phyloP scores from a whole-genome alignment of 2,888 invertebrate species.

The Spatulosminthurus flaviceps region DNA sequence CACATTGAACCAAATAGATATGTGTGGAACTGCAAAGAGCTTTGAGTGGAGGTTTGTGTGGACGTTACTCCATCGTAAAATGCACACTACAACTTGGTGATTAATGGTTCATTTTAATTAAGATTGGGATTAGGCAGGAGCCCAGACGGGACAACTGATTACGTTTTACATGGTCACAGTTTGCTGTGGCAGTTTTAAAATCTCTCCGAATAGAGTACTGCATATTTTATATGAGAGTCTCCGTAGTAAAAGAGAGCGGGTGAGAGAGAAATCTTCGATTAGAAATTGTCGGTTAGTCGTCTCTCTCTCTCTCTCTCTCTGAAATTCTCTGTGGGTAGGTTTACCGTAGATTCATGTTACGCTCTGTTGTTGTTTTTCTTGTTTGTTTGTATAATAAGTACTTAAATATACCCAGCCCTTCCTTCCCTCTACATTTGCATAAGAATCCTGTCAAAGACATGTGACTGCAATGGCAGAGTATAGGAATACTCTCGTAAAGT shows the following conservation, averaged over 20 bases:
- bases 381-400: slow-evolving; percentile 9
- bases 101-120: slow-evolving; percentile 53
- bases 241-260: not conserved
- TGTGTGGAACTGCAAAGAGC: too few species aligned
- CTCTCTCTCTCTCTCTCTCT: not conserved
- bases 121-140: slow-evolving; percentile 43
- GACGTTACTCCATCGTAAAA: slow-evolving; percentile 43
- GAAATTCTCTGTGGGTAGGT: not conserved
- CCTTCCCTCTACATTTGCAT: not conserved
- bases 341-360: not conserved
- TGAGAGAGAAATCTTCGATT: not conserved
- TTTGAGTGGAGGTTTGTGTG: not conserved
- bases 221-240: too few species aligned
- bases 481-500: not conserved
- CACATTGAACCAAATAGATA: too few species aligned
- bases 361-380: not conserved
- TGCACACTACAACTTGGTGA: slow-evolving; percentile 46
- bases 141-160: slow-evolving; percentile 36
- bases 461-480: not conserved
- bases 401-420: not conserved
- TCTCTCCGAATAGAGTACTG: not conserved
- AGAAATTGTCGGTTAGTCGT: slow-evolving; percentile 1
- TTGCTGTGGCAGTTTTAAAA: slow-evolving; percentile 6
- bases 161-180: slow-evolving; percentile 35
- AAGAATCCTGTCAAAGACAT: slow-evolving; percentile 4